Base-by-base conservation (phyloP, 1,140 invertebrate species). In the Coenobita brevimanus region DNA sequence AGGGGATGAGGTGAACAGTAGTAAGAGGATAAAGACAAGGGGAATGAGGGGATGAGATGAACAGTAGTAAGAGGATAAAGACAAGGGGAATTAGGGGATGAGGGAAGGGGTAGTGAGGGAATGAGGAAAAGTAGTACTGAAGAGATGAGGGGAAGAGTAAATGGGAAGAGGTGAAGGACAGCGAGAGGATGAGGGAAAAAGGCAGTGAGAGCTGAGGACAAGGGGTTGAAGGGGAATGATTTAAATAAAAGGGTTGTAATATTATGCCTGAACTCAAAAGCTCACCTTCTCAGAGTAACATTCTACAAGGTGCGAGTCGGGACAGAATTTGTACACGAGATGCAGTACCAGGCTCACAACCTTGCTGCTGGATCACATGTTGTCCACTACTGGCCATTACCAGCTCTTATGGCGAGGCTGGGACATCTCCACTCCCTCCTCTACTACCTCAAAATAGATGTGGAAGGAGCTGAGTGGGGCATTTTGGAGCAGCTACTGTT, bases 291-390 rank as follows among this genome's bases (percentile, higher is more conserved):
- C 82, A 84, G 82, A 24, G 4, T 84, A 3, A 60, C 69, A 38
- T 76, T 84, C 33, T 84, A 84, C 71, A 84, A 84, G 54, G 64
- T 76, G 73, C 27, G 82, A 17, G 17, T 84, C 0, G 82, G 82
- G 21, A 75, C 69, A 15, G 30, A 75, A 1, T 84, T 84, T 38
- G n/a, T 84, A 8, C 57, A 46, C 6, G 21, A 76, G 43, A 17
- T 33, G 4, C 41, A 46, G 54, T 24, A 41, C 38, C 33, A 46
- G 6, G 13, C 30, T 27, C 8, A 62, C 50, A 54, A 62, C 36
- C 46, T 30, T 0, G 78, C 13, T 15, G 21, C 50, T 30, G 21
- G n/a, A 27, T 50, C 69, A 13, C 60, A 41, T 24, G 0, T 84
- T 8, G 36, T 84, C 17, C 4, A 75, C 27, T 84, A 84, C 54